Evolutionary conservation across 2,888 invertebrate genomes (phyloP), one percentile per base, ranked within the genome.

Genomic region (Aspidiotus rigidus): DNA sequence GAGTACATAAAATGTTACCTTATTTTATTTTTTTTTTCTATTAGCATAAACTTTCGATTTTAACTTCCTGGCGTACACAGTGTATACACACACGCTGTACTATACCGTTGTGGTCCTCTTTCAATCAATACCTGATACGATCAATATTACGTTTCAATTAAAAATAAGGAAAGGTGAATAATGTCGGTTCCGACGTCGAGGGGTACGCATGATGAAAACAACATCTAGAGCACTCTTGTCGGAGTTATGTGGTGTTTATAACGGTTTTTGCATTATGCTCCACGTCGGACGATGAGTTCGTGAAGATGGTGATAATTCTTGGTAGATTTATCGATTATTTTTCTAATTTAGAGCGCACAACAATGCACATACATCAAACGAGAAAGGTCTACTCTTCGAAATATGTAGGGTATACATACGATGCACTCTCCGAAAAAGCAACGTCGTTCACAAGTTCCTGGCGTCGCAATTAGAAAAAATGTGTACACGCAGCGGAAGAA

Each of bases 121-220:
- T 49, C n/a, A 49, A 49, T 49, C 49, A 49, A 49, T 49, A 49
- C 49, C 49, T 49, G 49, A 28, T 28, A 5, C n/a, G 49, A 49
- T 49, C 49, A n/a, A 49, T 49, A 49, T 49, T 49, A 49, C 49
- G 49, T 49, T 49, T 49, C 49, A 49, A 49, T 49, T 49, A 49
- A 49, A 49, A 49, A 49, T 13, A 49, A 49, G n/a, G n/a, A 49
- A 49, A 49, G n/a, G n/a, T 13, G n/a, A n/a, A 49, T 13, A 49
- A 49, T 28, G 28, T 28, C 28, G 28, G 28, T 28, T 28, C 5
- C 28, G 49, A 49, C 10, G n/a, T 13, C 10, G 49, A 49, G 49
- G 49, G 49, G n/a, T 49, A 49, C 49, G 49, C 28, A 28, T 28
- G 28, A 49, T 49, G 11, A n/a, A n/a, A 49, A 49, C n/a, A 11